These are phyloP conservation scores for Cossypha heuglini DNA, from an alignment of 2,797 vertebrate genomes.

Conservation along the genomic window DNA sequence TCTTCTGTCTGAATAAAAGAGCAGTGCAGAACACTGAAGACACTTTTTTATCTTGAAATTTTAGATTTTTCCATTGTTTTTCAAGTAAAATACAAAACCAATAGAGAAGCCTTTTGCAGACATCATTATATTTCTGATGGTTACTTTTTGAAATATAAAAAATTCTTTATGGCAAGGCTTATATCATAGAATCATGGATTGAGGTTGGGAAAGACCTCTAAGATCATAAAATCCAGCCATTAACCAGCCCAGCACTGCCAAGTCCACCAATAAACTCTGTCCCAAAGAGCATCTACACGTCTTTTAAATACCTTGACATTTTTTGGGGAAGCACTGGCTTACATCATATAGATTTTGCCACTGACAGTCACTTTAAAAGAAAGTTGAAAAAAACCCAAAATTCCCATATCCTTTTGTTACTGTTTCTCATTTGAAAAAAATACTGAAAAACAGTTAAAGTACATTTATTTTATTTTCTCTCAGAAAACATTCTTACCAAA, in stretches of 20 bases:
- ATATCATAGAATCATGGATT: background rate
- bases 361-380: background rate
- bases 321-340: background rate
- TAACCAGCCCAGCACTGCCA: background rate
- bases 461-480: background rate
- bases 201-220: background rate
- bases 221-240: background rate
- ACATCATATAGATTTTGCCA: background rate
- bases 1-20: background rate
- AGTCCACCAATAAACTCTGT: background rate
- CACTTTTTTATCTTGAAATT: background rate
- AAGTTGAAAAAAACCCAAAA: rapidly evolving
- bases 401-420: background rate
- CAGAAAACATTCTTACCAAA: background rate
- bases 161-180: background rate
- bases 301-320: background rate
- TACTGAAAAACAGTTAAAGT: background rate
- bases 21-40: background rate
- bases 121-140: background rate
- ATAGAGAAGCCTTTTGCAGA: background rate
- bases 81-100: background rate
- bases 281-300: rapidly evolving
- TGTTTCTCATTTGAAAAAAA: background rate
- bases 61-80: background rate
- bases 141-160: background rate